A percentile compares a stretch with the other conserved stretches of the same genome.
phyloP scores from a whole-genome alignment of 2,797 vertebrate genomes.

The Eleutherodactylus coqui region DNA sequence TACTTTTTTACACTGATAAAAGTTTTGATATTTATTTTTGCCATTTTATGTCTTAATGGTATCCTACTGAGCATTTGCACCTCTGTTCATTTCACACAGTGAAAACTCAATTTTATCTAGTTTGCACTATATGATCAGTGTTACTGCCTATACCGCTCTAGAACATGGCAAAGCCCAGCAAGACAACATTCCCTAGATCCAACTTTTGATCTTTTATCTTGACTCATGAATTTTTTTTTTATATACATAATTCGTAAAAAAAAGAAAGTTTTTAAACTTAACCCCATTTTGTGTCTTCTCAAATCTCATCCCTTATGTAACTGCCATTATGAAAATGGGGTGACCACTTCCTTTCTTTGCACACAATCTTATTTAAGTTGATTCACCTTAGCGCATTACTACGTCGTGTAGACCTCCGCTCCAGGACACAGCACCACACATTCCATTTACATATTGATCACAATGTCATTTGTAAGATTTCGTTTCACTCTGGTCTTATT shows the following conservation, averaged over 20 bases:
- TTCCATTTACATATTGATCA: conserved; percentile 35
- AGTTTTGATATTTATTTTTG: conserved; percentile 99
- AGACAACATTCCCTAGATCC: conserved; percentile 42
- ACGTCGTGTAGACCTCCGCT: neutral
- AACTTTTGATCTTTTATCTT: conserved; percentile 9
- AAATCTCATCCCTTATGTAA: neutral
- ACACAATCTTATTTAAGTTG: conserved; percentile 30
- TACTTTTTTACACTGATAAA: conserved; percentile 99
- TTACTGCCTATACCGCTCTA: conserved; percentile 91
- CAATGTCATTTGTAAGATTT: neutral
- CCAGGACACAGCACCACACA: conserved; percentile 22
- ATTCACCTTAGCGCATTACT: conserved; percentile 13
- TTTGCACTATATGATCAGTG: conserved; percentile 98
- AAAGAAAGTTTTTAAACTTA: conserved; percentile 21
- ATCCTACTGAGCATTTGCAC: conserved; percentile 96
- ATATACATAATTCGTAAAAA: conserved; percentile 6
- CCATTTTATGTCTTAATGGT: conserved; percentile 99
- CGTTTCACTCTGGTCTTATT: conserved; percentile 11
- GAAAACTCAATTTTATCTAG: conserved; percentile 89
- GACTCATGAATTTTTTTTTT: neutral
- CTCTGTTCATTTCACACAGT: conserved; percentile 88
- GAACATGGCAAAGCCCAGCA: conserved; percentile 56
- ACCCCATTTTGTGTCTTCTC: conserved; percentile 3
- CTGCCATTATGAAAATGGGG: conserved; percentile 26
- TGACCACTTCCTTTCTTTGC: conserved; percentile 30